Evolutionary conservation across 1,140 invertebrate genomes (phyloP).

Genomic region (Pogonognathellus flavescens): DNA sequence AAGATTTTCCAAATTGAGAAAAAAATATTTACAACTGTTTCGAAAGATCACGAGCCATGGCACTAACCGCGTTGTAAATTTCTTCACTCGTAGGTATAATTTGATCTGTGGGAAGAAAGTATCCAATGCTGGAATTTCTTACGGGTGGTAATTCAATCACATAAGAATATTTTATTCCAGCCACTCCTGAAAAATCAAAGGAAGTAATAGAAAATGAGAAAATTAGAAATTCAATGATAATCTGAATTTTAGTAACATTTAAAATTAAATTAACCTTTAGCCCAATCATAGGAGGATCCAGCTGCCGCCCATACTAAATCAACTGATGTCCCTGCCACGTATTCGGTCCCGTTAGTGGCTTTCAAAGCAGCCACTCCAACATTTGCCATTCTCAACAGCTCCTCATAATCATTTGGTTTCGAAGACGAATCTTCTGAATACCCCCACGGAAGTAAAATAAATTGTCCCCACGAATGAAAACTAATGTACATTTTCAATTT

Average conservation of each 20-base stretch:
- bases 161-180: constrained; percentile 88
- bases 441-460: constrained; percentile 87
- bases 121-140: constrained; percentile 78
- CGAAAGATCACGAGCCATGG: neutral
- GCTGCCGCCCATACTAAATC: constrained; percentile 78
- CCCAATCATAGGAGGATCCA: constrained; percentile 92
- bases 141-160: constrained; percentile 80
- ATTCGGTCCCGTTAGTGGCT: constrained; percentile 77
- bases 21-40: neutral
- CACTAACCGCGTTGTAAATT: neutral
- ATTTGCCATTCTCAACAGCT: constrained; percentile 74
- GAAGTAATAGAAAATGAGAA: neutral
- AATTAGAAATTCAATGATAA: neutral
- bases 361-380: constrained; percentile 78
- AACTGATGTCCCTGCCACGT: constrained; percentile 81
- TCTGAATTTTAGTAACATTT: neutral
- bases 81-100: constrained; percentile 41
- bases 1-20: no score
- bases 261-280: constrained; percentile 73
- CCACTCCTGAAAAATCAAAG: constrained; percentile 73
- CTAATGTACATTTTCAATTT: constrained; percentile 78
- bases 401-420: constrained; percentile 78
- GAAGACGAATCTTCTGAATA: constrained; percentile 74
- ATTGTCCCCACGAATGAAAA: constrained; percentile 90
- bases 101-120: constrained; percentile 40